Percentiles rank a stretch among this genome's conserved stretches.
phyloP scores from a whole-genome alignment of 2,797 vertebrate genomes.

The Sebastes glaucus region DNA sequence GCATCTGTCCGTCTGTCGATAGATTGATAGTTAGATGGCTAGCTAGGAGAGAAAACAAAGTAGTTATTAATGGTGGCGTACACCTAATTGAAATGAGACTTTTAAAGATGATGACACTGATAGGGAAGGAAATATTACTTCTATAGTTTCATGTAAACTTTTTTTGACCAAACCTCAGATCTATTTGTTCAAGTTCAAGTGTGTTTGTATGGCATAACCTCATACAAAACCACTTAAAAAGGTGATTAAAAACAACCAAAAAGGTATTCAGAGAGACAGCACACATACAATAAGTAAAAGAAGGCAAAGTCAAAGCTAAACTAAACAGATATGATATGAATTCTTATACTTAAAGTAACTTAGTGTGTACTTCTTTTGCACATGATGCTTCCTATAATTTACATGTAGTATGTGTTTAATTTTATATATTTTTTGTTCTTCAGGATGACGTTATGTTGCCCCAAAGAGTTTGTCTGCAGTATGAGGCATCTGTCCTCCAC shows the following conservation, averaged over 20 bases:
- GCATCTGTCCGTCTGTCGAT: too few species aligned
- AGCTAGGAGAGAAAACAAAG: too few species aligned
- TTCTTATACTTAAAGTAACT: neutral
- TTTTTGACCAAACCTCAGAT: neutral
- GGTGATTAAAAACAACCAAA: neutral
- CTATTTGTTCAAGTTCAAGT: neutral
- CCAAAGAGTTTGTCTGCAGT: constrained; percentile 89
- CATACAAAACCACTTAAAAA: neutral
- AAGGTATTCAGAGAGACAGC: neutral
- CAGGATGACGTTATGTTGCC: constrained; percentile 97
- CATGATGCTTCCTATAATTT: neutral
- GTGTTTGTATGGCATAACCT: neutral
- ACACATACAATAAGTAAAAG: neutral
- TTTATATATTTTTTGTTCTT: neutral
- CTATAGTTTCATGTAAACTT: neutral
- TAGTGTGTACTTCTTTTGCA: neutral
- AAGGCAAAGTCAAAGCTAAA: neutral
- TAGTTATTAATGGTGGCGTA: too few species aligned
- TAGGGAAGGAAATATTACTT: fast-evolving
- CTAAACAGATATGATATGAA: neutral
- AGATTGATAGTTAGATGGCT: too few species aligned
- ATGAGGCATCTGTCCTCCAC: constrained; percentile 79
- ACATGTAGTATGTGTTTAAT: neutral
- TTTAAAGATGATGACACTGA: too few species aligned
- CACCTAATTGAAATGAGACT: too few species aligned